Evolutionary conservation across 2,888 invertebrate species (phyloP), one percentile per base, ranked within the genome.

Genomic region (Siphonodentalium dalli): DNA sequence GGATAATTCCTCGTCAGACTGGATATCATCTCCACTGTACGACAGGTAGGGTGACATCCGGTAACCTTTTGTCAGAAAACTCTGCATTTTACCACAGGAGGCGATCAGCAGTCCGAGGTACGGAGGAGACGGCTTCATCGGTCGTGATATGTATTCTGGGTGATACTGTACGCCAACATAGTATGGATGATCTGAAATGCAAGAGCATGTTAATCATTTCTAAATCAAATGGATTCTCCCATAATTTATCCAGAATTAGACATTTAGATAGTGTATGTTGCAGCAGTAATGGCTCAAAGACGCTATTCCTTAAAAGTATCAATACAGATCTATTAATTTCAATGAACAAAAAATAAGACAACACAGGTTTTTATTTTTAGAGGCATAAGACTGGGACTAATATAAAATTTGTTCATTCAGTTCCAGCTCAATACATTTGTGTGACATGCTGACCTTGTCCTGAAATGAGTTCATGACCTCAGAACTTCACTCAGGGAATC

Each of bases 91-190:
- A 4, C 90, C 91, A 48, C 89, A 88, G 0, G 95, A 88, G 6
- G 98, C 96, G 59, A 98, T 85, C 68, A 99, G 88, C 2, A 99
- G 85, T 61, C 99, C 99, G 64, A 97, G 84, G 83, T 97, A 99
- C 7, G 95, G 95, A 3, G 98, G 93, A 21, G 96, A 96, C 0
- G 97, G 95, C 42, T 77, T 77, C 69, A 80, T 65, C 2, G 82
- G 81, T 2, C 96, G 86, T 0, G 94, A 93, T 57, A 95, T 85
- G 80, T 98, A 99, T 82, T 99, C 99, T 0, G 99, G 99, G 83
- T 99, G 99, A 83, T 90, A 99, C 83, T 99, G 99, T 1, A 95
- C 95, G 0, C 91, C 91, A 5, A 97, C 91, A 79, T 91, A 99
- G 82, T 91, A 99, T 0, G 91, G 91, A 83, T 99, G 98, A 45